Evolutionary conservation across 37 sponge, comb jelly and placozoan species (phyloP).

Genomic region (Cladorhizidae sp.): DNA sequence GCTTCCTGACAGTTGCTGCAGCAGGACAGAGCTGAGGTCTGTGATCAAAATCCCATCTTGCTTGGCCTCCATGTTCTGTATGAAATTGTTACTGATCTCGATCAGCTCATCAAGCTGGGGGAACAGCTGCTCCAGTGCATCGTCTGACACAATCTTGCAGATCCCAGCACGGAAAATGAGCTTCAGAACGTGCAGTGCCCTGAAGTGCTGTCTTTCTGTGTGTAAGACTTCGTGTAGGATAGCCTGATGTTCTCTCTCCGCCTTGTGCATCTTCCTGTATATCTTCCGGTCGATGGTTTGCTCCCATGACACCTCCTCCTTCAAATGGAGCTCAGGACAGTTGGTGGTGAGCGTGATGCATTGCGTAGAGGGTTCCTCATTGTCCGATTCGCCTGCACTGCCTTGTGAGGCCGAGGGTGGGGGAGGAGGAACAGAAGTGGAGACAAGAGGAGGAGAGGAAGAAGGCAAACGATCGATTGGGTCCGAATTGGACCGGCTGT

Average conservation of each 20-base stretch:
- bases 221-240: conserved; percentile 66
- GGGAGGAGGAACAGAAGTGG: not conserved
- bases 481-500: not conserved
- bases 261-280: conserved; percentile 46
- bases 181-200: conserved; percentile 56
- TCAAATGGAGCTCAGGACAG: conserved; percentile 38
- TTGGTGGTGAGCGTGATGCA: not conserved
- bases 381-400: conserved; percentile 24
- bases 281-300: conserved; percentile 49
- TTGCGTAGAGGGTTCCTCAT: conserved; percentile 13
- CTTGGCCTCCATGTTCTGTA: conserved; percentile 26
- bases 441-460: not conserved
- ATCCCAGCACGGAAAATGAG: conserved; percentile 46
- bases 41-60: conserved; percentile 27
- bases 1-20: conserved; percentile 57
- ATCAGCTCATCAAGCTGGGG: conserved; percentile 66
- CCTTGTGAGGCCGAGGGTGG: not conserved
- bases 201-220: conserved; percentile 60
- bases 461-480: not conserved
- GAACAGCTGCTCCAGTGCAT: conserved; percentile 47
- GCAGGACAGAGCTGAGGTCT: conserved; percentile 52
- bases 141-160: conserved; percentile 23
- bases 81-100: conserved; percentile 53
- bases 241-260: conserved; percentile 66
- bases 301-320: conserved; percentile 53